A percentile compares a stretch with the other conserved stretches of the same genome.
Conservation (phyloP, 1,140 invertebrate species). For the Wiebesia pumilae region DNA sequence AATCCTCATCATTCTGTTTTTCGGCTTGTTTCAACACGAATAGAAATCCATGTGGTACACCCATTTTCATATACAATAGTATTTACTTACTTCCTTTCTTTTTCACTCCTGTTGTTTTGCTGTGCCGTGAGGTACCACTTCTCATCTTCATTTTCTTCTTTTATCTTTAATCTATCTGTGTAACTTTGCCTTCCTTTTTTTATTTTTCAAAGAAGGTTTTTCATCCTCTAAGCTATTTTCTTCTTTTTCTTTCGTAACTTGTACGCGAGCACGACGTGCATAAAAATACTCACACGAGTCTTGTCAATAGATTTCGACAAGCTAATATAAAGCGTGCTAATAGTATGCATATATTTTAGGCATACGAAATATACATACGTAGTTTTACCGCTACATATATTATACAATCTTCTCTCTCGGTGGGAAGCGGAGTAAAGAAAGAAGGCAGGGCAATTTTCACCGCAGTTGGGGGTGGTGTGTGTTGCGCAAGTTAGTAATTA, state of each 20-base stretch:
- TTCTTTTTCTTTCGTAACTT: not conserved
- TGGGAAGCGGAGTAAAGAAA: not conserved
- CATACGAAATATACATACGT: not conserved
- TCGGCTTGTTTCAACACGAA: not conserved
- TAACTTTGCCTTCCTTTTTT: not conserved
- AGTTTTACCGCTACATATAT: not conserved
- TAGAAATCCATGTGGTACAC: not conserved
- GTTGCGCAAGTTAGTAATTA: not conserved
- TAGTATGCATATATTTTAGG: not conserved
- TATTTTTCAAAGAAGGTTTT: not conserved
- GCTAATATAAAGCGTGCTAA: not conserved
- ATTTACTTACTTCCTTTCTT: not conserved
- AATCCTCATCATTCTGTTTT: conserved; percentile 22
- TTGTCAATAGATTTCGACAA: not conserved
- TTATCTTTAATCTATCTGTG: not conserved
- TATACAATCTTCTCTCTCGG: not conserved
- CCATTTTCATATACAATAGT: not conserved
- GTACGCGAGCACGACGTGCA: not conserved
- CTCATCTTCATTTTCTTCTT: not conserved
- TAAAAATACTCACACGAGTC: not conserved
- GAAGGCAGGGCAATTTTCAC: not conserved
- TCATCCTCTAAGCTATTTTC: not conserved
- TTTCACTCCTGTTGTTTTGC: not conserved
- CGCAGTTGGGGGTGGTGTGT: not conserved
- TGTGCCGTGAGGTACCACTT: not conserved